A percentile compares a stretch with the other conserved stretches of the same genome.
Conservation (phyloP, 1,140 invertebrate species). For the Bombus difficillimus region DNA sequence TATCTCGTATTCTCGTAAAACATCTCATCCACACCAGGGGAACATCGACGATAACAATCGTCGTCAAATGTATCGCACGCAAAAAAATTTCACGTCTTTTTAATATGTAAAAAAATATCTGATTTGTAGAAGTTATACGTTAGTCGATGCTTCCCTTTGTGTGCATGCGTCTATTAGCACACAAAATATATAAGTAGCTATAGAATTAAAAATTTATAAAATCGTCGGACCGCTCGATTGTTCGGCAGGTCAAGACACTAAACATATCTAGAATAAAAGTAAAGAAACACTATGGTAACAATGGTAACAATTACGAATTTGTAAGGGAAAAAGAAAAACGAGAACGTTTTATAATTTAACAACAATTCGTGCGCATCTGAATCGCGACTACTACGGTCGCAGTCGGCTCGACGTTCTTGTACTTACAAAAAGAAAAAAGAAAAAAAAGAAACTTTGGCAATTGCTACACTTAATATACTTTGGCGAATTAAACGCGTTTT, state of each 20-base stretch:
- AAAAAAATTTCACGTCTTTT: conserved; percentile 25
- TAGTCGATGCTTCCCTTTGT: conserved; percentile 44
- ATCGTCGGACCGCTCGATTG: conserved; percentile 74
- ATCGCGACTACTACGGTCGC: background rate
- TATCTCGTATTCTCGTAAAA: conserved; percentile 21
- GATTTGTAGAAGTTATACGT: conserved; percentile 22
- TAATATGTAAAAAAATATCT: conserved; percentile 48
- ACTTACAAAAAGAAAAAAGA: conserved; percentile 55
- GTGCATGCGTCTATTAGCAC: conserved; percentile 31
- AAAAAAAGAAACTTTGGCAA: conserved; percentile 69
- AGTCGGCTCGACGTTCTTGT: conserved; percentile 25
- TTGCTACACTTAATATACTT: conserved; percentile 57
- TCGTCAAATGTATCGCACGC: conserved; percentile 1
- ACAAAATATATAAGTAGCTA: conserved; percentile 25
- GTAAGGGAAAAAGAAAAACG: background rate
- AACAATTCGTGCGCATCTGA: conserved; percentile 7
- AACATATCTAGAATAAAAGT: conserved; percentile 24
- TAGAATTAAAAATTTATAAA: conserved; percentile 54
- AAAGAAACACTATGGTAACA: conserved; percentile 2
- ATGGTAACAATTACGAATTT: conserved; percentile 35
- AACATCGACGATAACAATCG: conserved; percentile 25
- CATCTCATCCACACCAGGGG: conserved; percentile 19
- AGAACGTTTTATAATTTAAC: conserved; percentile 14
- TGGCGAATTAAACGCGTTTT: conserved; percentile 48
- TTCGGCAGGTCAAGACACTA: conserved; percentile 47